These are phyloP conservation scores for Ophion slaviceki DNA, from an alignment of 2,888 invertebrate genomes.

Conservation along the genomic window DNA sequence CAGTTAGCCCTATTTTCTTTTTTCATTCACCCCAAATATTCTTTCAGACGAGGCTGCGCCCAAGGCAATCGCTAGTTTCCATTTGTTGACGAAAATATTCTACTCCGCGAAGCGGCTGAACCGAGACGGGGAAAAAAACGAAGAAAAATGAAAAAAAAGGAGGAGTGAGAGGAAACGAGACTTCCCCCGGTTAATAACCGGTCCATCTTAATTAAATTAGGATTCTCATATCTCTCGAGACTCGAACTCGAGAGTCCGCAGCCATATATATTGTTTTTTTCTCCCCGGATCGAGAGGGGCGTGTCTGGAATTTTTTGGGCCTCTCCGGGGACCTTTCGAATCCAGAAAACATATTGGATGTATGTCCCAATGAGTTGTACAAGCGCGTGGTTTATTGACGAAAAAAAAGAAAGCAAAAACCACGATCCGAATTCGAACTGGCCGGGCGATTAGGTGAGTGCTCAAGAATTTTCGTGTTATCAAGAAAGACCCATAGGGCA, in stretches of 20 bases:
- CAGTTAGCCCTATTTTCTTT: neutral
- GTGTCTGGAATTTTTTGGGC: conserved; percentile 56
- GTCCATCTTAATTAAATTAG: conserved; percentile 82
- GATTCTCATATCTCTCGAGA: conserved; percentile 73
- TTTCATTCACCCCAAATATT: neutral
- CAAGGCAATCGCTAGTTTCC: neutral
- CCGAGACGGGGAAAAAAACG: neutral
- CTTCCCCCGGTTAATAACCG: conserved; percentile 74
- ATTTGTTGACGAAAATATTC: conserved; percentile 4
- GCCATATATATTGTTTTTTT: conserved; percentile 38
- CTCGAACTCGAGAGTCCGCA: conserved; percentile 22
- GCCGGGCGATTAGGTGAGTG: neutral
- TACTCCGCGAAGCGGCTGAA: conserved; percentile 4
- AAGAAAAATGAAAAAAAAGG: conserved; percentile 12
- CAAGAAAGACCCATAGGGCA: too few species aligned
- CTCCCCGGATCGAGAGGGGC: conserved; percentile 51
- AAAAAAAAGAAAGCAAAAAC: neutral
- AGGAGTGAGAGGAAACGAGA: conserved; percentile 48
- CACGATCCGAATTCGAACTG: neutral
- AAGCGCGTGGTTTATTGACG: neutral
- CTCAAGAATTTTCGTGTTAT: neutral
- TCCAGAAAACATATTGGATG: neutral
- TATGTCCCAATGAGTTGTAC: neutral
- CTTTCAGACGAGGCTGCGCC: neutral
- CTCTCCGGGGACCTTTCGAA: conserved; percentile 18